Conservation (phyloP, 1,140 invertebrate genomes). For the Hirudo medicinalis region DNA sequence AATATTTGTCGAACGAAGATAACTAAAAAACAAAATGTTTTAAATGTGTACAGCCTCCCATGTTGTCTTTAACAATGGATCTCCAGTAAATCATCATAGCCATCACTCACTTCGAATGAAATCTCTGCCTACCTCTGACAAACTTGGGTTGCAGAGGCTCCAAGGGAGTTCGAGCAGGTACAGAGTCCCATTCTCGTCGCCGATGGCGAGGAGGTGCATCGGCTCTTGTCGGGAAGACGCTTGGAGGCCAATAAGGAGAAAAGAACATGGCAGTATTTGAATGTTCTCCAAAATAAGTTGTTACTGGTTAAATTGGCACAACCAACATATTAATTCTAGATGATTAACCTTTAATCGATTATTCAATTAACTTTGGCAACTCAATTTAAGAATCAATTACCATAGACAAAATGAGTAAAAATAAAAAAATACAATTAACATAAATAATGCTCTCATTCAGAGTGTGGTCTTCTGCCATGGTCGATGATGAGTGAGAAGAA, state of each 20-base stretch:
- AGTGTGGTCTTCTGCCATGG: no score
- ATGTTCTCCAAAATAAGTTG: no score
- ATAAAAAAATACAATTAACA: background rate
- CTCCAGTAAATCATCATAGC: no score
- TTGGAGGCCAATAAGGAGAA: background rate
- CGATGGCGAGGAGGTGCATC: conserved; percentile 39
- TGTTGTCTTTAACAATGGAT: no score
- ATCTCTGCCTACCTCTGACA: conserved; percentile 33
- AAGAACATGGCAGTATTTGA: background rate
- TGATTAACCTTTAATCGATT: no score
- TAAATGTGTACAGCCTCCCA: no score
- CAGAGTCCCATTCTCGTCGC: conserved; percentile 39
- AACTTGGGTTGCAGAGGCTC: conserved; percentile 33
- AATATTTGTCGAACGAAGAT: no score
- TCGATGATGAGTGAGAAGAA: no score
- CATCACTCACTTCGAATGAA: no score
- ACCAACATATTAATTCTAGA: no score
- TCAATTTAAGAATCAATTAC: background rate
- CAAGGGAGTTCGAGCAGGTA: conserved; percentile 42
- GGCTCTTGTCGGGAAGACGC: conserved; percentile 29
- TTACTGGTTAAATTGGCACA: background rate
- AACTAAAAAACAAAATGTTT: no score
- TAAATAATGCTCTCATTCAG: no score
- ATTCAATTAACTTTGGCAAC: background rate
- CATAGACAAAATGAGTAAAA: background rate